These are phyloP conservation scores for Pholis gunnellus DNA, from an alignment of 2,113 vertebrate genomes.

Conservation along the genomic window DNA sequence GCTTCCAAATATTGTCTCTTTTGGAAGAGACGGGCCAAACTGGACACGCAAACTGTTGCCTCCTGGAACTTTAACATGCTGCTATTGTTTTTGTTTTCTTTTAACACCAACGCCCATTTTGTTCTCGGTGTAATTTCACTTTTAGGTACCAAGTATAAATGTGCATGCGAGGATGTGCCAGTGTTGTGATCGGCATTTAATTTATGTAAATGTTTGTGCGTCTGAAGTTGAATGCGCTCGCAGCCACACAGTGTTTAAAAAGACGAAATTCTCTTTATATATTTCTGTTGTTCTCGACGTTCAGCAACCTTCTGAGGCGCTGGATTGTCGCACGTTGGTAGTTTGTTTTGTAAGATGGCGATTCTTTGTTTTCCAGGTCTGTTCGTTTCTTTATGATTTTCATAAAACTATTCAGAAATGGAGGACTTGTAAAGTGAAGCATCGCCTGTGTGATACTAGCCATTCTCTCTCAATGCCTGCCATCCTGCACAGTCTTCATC, in stretches of 20 bases:
- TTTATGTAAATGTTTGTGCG: slow-evolving; percentile 37
- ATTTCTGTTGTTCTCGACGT: background rate
- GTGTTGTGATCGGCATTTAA: slow-evolving; percentile 47
- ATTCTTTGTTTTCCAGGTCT: slow-evolving; percentile 8
- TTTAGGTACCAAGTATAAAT: slow-evolving; percentile 65
- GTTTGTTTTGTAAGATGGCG: slow-evolving; percentile 13
- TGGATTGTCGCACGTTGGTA: slow-evolving; percentile 9
- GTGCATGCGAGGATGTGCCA: slow-evolving; percentile 27
- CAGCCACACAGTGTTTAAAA: slow-evolving; percentile 60
- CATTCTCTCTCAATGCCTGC: slow-evolving; percentile 35
- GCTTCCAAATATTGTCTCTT: slow-evolving; percentile 10
- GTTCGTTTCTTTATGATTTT: background rate
- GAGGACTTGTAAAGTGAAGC: background rate
- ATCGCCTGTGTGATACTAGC: slow-evolving; percentile 33
- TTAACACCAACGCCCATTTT: slow-evolving; percentile 45
- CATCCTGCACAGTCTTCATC: slow-evolving; percentile 47
- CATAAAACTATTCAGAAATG: background rate
- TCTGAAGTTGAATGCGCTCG: slow-evolving; percentile 52
- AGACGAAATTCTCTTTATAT: slow-evolving; percentile 44
- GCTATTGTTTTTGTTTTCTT: slow-evolving; percentile 53
- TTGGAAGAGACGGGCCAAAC: slow-evolving; percentile 25
- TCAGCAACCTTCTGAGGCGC: background rate
- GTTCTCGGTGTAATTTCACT: slow-evolving; percentile 23
- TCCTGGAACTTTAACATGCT: slow-evolving; percentile 58
- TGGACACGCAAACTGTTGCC: slow-evolving; percentile 25